A percentile compares a stretch with the other conserved stretches of the same genome.
Conservation (phyloP, 2,113 vertebrate genomes). For the Larimichthys crocea region DNA sequence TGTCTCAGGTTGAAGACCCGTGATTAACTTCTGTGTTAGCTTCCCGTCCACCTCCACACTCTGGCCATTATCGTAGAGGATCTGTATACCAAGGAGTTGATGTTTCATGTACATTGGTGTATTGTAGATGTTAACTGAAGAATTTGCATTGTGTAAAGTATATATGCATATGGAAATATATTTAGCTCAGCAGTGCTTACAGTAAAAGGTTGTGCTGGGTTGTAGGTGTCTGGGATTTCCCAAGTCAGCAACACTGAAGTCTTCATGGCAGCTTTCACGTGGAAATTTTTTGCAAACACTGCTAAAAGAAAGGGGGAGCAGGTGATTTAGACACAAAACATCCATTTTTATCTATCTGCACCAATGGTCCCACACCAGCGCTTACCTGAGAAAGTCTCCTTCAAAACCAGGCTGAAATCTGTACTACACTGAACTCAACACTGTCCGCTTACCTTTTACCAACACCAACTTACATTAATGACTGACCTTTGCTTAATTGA, state of each 20-base stretch:
- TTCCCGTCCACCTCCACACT: slow-evolving; percentile 97
- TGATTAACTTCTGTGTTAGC: slow-evolving; percentile 95
- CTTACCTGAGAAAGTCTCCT: slow-evolving; percentile 80
- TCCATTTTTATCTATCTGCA: neutral
- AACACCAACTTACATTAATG: slow-evolving; percentile 69
- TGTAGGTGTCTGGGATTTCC: slow-evolving; percentile 99
- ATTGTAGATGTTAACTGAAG: neutral
- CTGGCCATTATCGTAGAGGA: slow-evolving; percentile 98
- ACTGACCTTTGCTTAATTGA: slow-evolving; percentile 71
- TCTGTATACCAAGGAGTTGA: slow-evolving; percentile 79
- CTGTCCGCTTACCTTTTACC: slow-evolving; percentile 78
- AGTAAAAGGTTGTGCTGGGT: slow-evolving; percentile 98
- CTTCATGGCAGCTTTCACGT: slow-evolving; percentile 99
- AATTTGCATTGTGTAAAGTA: neutral
- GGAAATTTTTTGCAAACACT: slow-evolving; percentile 99
- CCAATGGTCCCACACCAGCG: slow-evolving; percentile 57
- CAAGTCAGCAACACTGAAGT: slow-evolving; percentile 96
- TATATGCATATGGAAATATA: neutral
- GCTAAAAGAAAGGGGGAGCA: slow-evolving; percentile 96
- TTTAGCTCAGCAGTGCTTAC: slow-evolving; percentile 83
- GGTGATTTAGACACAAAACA: slow-evolving; percentile 89
- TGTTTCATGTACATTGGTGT: neutral
- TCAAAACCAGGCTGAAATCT: slow-evolving; percentile 67
- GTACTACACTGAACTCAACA: slow-evolving; percentile 65
- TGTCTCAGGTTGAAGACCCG: slow-evolving; percentile 95